Percentiles rank a stretch among this genome's conserved stretches.
phyloP scores from a whole-genome alignment of 1,140 invertebrate species.

The Holotrichia oblita region DNA sequence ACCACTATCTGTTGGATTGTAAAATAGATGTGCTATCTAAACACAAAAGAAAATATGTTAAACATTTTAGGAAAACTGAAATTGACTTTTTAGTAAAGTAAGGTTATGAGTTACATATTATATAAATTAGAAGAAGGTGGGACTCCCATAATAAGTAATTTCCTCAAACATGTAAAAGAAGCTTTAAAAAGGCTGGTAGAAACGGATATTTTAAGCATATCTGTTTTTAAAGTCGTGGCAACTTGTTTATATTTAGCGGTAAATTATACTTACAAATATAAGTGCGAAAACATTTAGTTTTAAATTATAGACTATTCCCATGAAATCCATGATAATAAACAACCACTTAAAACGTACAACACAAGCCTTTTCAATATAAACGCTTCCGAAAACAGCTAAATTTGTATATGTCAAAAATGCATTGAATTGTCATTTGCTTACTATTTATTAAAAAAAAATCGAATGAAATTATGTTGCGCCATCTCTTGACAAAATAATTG shows the following conservation, averaged over 20 bases:
- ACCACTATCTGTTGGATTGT: conserved; percentile 75
- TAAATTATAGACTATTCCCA: background rate
- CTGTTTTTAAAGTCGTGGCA: conserved; percentile 34
- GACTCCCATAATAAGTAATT: background rate
- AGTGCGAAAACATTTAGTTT: conserved; percentile 6
- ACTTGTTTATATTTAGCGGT: conserved; percentile 28
- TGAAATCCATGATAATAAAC: background rate
- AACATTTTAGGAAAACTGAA: too few species aligned
- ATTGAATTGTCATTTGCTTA: background rate
- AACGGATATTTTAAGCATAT: too few species aligned
- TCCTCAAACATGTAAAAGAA: too few species aligned
- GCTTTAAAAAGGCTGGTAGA: too few species aligned
- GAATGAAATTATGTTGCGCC: too few species aligned
- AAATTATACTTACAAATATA: conserved; percentile 38
- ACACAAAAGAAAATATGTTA: conserved; percentile 48
- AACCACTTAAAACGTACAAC: background rate
- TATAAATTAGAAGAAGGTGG: background rate
- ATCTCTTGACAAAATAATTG: too few species aligned
- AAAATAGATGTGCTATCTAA: conserved; percentile 72
- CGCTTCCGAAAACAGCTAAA: background rate
- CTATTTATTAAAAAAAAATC: background rate
- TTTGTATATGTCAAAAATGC: background rate
- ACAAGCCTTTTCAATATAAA: background rate
- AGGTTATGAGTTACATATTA: conserved; percentile 11
- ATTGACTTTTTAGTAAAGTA: conserved; percentile 22